Evolutionary conservation across 2,113 vertebrate species (phyloP).

Genomic region (Pygoscelis antarcticus): DNA sequence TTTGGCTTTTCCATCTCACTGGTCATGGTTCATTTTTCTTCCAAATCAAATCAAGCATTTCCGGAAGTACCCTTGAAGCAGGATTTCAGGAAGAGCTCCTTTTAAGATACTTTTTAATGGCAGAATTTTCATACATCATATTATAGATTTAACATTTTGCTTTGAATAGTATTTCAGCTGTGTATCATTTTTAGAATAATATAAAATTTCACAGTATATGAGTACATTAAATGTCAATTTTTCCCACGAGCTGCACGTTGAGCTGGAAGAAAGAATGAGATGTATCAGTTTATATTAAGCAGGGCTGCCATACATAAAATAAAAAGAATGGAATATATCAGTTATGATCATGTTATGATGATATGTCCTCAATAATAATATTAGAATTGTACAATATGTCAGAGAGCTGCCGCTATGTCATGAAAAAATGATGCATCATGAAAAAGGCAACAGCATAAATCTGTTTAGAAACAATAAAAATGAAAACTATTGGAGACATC

Average conservation of each 20-base stretch:
- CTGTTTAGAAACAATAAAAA: background rate
- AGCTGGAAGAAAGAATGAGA: background rate
- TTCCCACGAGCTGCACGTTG: background rate
- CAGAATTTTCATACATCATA: background rate
- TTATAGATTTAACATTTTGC: background rate
- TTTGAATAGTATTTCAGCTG: background rate
- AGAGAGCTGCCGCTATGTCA: rapidly evolving
- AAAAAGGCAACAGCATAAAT: background rate
- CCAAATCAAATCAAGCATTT: background rate
- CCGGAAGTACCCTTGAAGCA: background rate
- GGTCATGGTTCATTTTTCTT: background rate
- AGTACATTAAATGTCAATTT: background rate
- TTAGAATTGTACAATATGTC: background rate
- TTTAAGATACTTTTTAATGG: background rate
- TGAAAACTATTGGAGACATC: background rate
- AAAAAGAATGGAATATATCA: background rate
- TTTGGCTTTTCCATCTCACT: background rate
- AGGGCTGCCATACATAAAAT: background rate
- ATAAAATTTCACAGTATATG: background rate
- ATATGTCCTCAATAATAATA: background rate
- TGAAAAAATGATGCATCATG: background rate
- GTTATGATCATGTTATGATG: background rate
- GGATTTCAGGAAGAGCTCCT: background rate
- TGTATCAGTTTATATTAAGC: background rate
- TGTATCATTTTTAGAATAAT: background rate